Conservation (phyloP, 2,113 vertebrate species). For the Dolichotis patagonum region DNA sequence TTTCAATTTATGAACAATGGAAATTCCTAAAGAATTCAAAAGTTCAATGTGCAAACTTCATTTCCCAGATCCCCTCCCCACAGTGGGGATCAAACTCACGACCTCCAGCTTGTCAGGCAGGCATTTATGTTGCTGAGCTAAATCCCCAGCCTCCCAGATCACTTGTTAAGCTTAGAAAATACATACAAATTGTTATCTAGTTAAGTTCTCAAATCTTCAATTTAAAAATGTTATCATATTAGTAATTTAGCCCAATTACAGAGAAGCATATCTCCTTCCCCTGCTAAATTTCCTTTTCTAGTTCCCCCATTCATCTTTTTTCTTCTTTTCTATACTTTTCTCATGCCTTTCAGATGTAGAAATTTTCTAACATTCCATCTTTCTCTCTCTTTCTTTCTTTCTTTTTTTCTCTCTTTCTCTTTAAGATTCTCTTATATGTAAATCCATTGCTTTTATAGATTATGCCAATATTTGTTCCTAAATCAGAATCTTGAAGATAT, state of each 20-base stretch:
- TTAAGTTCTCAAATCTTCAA: background rate
- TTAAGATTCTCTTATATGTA: background rate
- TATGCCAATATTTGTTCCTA: background rate
- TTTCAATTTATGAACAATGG: slow-evolving; percentile 10
- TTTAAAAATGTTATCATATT: background rate
- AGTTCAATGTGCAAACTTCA: background rate
- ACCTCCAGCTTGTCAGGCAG: too few species aligned
- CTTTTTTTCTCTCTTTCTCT: background rate
- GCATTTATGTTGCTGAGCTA: too few species aligned
- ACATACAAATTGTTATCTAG: background rate
- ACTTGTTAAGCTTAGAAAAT: background rate
- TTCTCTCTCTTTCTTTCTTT: too few species aligned
- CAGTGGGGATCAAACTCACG: too few species aligned
- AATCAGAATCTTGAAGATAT: background rate
- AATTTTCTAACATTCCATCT: background rate
- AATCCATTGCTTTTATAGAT: background rate
- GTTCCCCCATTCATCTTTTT: background rate
- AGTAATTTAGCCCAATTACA: background rate
- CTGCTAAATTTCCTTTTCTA: background rate
- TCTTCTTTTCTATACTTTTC: background rate
- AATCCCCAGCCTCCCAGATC: too few species aligned
- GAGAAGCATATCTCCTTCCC: background rate
- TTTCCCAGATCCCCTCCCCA: background rate
- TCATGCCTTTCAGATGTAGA: background rate
- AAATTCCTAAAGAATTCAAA: background rate